Conservation (phyloP, 2,113 vertebrate species). For the Alouatta palliata region DNA sequence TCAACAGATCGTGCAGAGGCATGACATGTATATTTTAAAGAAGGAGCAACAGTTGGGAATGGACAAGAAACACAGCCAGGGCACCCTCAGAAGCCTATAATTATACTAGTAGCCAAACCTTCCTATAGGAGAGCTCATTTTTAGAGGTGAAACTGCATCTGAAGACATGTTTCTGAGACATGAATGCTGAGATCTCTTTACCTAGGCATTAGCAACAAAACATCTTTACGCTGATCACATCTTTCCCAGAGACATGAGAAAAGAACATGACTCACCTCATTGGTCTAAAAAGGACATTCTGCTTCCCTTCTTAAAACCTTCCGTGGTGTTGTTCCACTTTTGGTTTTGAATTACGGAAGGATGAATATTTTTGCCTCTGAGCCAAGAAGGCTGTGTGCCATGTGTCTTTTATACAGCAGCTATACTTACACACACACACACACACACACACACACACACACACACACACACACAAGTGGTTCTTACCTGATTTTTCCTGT, state of each 20-base stretch:
- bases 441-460: not conserved
- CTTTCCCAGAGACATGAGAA: not conserved
- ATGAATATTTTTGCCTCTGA: not conserved
- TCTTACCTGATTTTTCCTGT: conserved; percentile 18
- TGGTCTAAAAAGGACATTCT: not conserved
- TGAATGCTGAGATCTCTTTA: not conserved
- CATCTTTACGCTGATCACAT: not conserved
- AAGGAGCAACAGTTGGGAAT: not conserved
- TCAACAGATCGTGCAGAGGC: not conserved
- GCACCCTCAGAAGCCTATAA: not conserved
- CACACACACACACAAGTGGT: not conserved
- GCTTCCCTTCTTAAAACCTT: not conserved
- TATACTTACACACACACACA: not conserved
- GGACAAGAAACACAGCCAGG: not conserved
- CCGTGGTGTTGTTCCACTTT: not conserved
- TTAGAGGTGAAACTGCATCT: not conserved
- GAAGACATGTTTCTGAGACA: not conserved
- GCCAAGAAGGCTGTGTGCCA: not conserved
- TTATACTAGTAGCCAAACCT: not conserved
- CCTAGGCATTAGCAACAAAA: not conserved
- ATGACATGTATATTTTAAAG: not conserved
- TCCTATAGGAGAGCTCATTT: not conserved
- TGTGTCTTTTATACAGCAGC: not conserved
- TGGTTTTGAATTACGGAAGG: not conserved
- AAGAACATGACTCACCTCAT: not conserved